Evolutionary conservation across 2,888 invertebrate genomes (phyloP).

Genomic region (Lordiphosa andalusiaca): DNA sequence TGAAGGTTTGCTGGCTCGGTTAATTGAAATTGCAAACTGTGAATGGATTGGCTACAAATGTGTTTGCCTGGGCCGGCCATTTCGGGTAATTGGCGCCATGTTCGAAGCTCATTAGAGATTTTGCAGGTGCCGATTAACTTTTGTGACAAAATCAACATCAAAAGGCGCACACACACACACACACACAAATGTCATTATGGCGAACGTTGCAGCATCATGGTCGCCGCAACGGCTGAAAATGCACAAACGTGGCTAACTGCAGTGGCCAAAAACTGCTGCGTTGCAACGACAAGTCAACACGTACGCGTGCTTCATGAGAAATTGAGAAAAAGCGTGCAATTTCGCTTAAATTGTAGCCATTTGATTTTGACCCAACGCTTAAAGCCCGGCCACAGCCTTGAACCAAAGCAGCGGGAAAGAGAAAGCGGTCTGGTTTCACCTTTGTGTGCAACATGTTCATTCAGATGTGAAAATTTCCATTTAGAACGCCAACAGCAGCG

Average conservation of each 20-base stretch:
- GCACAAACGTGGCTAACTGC: conserved; percentile 37
- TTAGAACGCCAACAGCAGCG: conserved; percentile 24
- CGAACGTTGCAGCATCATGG: conserved; percentile 41
- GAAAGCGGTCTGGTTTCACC: conserved; percentile 22
- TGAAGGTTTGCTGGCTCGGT: conserved; percentile 22
- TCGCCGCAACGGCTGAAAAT: conserved; percentile 23
- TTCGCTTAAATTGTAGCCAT: conserved; percentile 28
- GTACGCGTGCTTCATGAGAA: conserved; percentile 40
- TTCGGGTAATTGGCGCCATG: conserved; percentile 33
- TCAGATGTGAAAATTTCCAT: conserved; percentile 50
- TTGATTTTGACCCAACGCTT: conserved; percentile 32
- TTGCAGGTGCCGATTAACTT: conserved; percentile 42
- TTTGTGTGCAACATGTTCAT: conserved; percentile 32
- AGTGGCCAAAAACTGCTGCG: conserved; percentile 44
- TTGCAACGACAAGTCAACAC: conserved; percentile 35
- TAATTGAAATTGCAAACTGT: conserved; percentile 74
- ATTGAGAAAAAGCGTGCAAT: conserved; percentile 36
- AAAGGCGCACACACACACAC: no score
- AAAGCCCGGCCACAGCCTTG: conserved; percentile 1
- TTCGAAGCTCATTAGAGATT: conserved; percentile 36
- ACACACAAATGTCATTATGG: conserved; percentile 26
- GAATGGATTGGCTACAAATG: conserved; percentile 36
- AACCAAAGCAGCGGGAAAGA: conserved; percentile 1
- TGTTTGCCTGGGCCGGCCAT: conserved; percentile 9
- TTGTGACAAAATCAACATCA: conserved; percentile 19